Percentiles rank a stretch among this genome's conserved stretches.
phyloP scores from a whole-genome alignment of 2,797 vertebrate genomes.

The Mustela erminea region DNA sequence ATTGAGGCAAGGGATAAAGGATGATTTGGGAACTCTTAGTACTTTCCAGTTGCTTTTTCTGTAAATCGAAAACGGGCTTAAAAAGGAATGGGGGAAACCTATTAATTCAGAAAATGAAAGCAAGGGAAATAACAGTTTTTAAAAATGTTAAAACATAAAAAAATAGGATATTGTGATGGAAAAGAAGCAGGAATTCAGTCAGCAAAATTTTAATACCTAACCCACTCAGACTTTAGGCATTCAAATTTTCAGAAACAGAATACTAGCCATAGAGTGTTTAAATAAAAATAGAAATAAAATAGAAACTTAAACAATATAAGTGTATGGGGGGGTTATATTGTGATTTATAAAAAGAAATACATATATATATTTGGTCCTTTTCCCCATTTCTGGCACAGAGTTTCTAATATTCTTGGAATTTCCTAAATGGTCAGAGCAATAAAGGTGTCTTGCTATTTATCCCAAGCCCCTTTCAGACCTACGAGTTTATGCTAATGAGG shows the following conservation, averaged over 20 bases:
- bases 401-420: neutral
- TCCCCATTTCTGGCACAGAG: neutral
- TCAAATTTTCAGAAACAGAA: neutral
- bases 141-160: neutral
- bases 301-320: neutral
- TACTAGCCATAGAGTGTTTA: neutral
- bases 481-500: neutral
- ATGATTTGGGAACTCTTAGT: neutral
- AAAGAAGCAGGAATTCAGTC: neutral
- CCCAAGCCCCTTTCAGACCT: neutral
- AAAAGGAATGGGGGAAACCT: neutral
- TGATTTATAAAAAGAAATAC: neutral
- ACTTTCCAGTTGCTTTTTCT: neutral
- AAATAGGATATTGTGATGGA: neutral
- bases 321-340: neutral
- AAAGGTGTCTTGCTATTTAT: neutral
- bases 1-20: neutral
- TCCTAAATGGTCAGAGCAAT: neutral
- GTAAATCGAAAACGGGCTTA: neutral
- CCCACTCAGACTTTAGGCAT: neutral
- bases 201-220: neutral
- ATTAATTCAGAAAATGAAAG: neutral
- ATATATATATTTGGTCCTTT: neutral
- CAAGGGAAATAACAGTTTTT: neutral
- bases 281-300: neutral